A percentile compares a stretch with the other conserved stretches of the same genome.
Evolutionary conservation across 53 echinoderm and acorn worm species (phyloP).

Genomic region (Hippasteria phrygiana): DNA sequence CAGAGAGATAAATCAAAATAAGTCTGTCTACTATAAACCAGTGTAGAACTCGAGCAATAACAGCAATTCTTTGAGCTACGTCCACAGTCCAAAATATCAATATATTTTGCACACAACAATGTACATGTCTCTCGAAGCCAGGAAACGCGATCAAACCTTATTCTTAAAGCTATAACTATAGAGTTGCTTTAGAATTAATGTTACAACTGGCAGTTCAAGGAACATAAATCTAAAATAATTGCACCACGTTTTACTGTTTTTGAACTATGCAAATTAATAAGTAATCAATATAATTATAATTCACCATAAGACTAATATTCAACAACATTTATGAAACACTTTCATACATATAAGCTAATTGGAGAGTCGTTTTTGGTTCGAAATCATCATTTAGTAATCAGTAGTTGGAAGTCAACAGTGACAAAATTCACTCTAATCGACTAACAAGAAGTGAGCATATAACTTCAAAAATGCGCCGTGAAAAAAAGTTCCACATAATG

Average conservation of each 20-base stretch:
- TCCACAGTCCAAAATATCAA: not conserved
- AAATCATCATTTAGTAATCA: too few relatives aligned
- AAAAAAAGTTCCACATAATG: too few relatives aligned
- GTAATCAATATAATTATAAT: not conserved
- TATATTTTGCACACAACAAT: not conserved
- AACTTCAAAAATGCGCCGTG: too few relatives aligned
- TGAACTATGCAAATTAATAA: not conserved
- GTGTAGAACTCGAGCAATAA: not conserved
- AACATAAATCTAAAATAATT: slow-evolving; percentile 40
- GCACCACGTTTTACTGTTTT: slow-evolving; percentile 47
- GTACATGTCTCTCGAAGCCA: too few relatives aligned
- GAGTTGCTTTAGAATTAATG: not conserved
- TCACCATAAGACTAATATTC: not conserved
- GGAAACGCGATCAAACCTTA: too few relatives aligned
- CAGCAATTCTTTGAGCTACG: not conserved
- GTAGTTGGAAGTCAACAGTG: too few relatives aligned
- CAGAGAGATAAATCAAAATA: not conserved
- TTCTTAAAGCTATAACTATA: too few relatives aligned
- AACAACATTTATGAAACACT: too few relatives aligned
- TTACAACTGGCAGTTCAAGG: not conserved
- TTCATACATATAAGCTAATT: too few relatives aligned
- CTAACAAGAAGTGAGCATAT: too few relatives aligned
- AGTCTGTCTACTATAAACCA: not conserved
- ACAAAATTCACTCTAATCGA: too few relatives aligned
- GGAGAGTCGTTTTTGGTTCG: too few relatives aligned